Conservation (phyloP, 2,113 vertebrate genomes). For the Hippocampus zosterae region DNA sequence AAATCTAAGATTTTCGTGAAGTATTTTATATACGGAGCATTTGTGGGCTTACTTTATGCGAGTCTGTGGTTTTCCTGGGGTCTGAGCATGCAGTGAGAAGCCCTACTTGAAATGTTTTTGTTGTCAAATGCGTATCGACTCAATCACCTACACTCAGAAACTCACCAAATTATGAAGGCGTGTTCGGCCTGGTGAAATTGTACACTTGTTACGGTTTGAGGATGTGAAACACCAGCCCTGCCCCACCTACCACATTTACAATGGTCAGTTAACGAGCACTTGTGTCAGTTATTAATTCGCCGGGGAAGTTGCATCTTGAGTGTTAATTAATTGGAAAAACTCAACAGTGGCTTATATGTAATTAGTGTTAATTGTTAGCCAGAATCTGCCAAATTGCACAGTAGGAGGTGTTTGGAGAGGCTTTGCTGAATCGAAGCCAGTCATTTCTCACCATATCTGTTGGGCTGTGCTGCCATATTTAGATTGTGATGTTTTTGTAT, state of each 20-base stretch:
- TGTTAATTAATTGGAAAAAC: background rate
- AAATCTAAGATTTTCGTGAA: too few species aligned
- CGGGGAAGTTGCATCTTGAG: background rate
- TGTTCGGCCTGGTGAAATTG: too few species aligned
- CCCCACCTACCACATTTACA: background rate
- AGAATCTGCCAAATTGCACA: background rate
- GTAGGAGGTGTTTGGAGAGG: background rate
- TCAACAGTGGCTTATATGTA: background rate
- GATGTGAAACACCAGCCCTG: too few species aligned
- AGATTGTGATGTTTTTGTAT: conserved; percentile 28
- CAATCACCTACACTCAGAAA: too few species aligned
- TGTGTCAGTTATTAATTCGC: background rate
- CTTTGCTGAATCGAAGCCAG: background rate
- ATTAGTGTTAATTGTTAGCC: background rate
- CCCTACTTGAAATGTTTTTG: too few species aligned
- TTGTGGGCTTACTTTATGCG: too few species aligned
- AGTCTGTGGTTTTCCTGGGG: too few species aligned
- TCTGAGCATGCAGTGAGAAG: too few species aligned
- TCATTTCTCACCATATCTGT: background rate
- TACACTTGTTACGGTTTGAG: too few species aligned
- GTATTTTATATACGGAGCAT: too few species aligned
- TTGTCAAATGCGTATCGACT: too few species aligned
- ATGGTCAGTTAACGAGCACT: background rate
- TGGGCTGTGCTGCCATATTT: conserved; percentile 4
- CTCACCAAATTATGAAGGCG: too few species aligned